Percentiles rank a stretch among this genome's conserved stretches.
Evolutionary conservation across 2,113 vertebrate genomes (phyloP).

Genomic region (Pantherophis guttatus): DNA sequence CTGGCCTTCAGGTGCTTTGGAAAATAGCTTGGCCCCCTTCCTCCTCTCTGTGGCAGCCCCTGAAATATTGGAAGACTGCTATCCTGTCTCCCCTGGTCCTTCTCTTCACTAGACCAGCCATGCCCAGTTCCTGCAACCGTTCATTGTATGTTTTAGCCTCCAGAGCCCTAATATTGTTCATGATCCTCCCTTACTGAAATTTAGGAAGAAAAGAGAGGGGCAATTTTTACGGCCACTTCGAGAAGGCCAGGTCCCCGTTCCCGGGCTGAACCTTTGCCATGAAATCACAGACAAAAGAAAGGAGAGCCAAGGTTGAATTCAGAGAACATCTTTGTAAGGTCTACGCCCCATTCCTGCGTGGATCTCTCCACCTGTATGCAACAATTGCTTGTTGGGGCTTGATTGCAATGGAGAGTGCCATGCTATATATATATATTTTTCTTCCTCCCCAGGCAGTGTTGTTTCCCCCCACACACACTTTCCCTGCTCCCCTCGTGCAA

Average conservation of each 20-base stretch:
- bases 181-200: background rate
- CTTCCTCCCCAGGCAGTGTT: conserved; percentile 29
- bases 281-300: background rate
- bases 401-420: conserved; percentile 35
- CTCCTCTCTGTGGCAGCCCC: too few species aligned
- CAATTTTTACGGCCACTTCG: background rate
- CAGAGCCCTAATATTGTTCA: too few species aligned
- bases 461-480: conserved; percentile 12
- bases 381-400: conserved; percentile 40
- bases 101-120: too few species aligned
- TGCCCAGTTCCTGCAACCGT: too few species aligned
- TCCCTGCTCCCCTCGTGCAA: background rate
- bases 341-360: conserved; percentile 11
- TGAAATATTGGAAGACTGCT: too few species aligned
- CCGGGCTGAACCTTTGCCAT: background rate
- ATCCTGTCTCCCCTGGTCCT: too few species aligned
- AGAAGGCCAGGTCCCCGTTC: background rate
- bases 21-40: too few species aligned
- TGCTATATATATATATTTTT: background rate
- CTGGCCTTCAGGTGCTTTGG: too few species aligned
- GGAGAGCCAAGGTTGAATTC: background rate
- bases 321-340: background rate
- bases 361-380: background rate
- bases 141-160: too few species aligned
- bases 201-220: background rate